These are phyloP conservation scores for Asobara japonica DNA, from an alignment of 1,140 invertebrate species.

Conservation along the genomic window DNA sequence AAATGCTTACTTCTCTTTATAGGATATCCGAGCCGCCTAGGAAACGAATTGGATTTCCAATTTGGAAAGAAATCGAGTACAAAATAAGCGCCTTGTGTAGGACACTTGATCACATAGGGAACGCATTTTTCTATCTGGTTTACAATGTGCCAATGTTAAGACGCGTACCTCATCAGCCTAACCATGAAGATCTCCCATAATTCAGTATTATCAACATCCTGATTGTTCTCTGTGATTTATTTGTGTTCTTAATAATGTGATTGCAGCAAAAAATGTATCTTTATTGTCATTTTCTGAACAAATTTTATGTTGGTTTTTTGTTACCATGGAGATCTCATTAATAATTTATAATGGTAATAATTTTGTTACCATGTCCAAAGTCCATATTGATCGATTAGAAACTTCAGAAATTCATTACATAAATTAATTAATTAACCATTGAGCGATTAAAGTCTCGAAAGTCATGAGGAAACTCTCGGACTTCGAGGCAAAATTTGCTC, in stretches of 20 bases:
- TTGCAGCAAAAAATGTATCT: no score
- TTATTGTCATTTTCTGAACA: no score
- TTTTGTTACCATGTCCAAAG: no score
- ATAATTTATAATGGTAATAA: no score
- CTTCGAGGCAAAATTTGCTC: no score
- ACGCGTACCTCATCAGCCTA: constrained; percentile 39
- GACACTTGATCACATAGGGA: constrained; percentile 61
- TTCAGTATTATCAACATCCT: constrained; percentile 3
- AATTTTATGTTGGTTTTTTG: no score
- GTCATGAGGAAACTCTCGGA: no score
- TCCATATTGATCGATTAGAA: no score
- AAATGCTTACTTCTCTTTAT: constrained; percentile 24
- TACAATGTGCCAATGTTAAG: constrained; percentile 63
- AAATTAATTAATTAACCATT: no score
- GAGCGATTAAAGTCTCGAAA: no score
- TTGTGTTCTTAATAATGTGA: neutral
- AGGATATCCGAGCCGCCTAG: constrained; percentile 37
- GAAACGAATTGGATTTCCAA: constrained; percentile 38
- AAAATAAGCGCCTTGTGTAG: constrained; percentile 58
- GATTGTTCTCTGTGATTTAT: neutral
- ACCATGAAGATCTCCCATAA: constrained; percentile 13
- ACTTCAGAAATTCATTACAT: no score
- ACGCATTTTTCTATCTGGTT: constrained; percentile 63
- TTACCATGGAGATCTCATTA: no score
- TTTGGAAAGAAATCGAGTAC: constrained; percentile 59